Evolutionary conservation across 2,113 vertebrate species (phyloP).

Genomic region (Xiphophorus hellerii): DNA sequence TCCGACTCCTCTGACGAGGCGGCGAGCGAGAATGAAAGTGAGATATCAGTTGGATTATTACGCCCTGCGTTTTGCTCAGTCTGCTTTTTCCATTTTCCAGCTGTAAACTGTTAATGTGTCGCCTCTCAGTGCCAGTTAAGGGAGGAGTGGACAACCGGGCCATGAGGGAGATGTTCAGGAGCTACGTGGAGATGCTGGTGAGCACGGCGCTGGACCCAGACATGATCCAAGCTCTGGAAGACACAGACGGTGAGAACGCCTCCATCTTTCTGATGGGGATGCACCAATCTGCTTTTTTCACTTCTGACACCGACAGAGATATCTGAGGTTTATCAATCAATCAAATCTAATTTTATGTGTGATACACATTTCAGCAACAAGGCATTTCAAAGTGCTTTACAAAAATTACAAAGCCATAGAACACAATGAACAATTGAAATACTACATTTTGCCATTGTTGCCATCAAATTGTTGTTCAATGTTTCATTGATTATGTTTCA

Average conservation of each 20-base stretch:
- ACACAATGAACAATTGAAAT: too few relatives aligned
- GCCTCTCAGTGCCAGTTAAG: conserved; percentile 75
- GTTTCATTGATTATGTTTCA: too few relatives aligned
- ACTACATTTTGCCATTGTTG: too few relatives aligned
- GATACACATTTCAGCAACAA: too few relatives aligned
- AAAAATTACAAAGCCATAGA: too few relatives aligned
- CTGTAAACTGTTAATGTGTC: conserved; percentile 11
- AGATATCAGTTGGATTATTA: conserved; percentile 45
- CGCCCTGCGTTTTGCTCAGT: neutral
- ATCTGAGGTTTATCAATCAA: too few relatives aligned
- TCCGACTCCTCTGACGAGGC: conserved; percentile 88
- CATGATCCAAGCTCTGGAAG: conserved; percentile 95
- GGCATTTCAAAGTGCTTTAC: too few relatives aligned
- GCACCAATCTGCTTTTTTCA: too few relatives aligned
- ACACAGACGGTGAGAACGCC: conserved; percentile 85
- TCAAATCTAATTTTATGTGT: too few relatives aligned
- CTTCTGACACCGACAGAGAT: too few relatives aligned
- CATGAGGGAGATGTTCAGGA: conserved; percentile 95
- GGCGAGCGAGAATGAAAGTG: conserved; percentile 90
- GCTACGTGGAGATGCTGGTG: conserved; percentile 94
- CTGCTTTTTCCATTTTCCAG: neutral
- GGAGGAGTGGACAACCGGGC: conserved; percentile 89
- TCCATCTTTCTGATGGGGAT: neutral
- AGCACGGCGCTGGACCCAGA: conserved; percentile 93
- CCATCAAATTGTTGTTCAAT: too few relatives aligned